Evolutionary conservation across 1,140 invertebrate genomes (phyloP).

Genomic region (Euura lappo): DNA sequence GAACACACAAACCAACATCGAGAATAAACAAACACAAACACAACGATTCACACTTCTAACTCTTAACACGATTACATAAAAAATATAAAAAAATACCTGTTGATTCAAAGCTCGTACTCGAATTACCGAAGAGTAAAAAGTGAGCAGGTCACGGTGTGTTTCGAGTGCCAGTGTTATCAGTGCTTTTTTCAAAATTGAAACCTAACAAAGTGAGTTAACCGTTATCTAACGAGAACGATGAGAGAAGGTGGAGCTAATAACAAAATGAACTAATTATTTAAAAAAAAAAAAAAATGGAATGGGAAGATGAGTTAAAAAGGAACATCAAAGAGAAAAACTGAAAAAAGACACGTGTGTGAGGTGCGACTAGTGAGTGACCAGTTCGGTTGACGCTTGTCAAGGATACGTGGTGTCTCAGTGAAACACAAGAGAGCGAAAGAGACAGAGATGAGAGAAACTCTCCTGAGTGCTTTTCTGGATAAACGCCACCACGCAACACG

Average conservation of each 20-base stretch:
- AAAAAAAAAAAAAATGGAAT: not conserved
- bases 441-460: conserved; percentile 11
- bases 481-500: conserved; percentile 28
- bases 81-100: not conserved
- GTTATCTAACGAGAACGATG: too few species aligned
- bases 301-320: not conserved
- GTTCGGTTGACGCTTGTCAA: not conserved
- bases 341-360: not conserved
- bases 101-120: not conserved
- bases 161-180: not conserved
- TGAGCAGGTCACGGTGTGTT: not conserved
- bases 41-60: not conserved
- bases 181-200: not conserved
- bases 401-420: not conserved
- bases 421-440: not conserved
- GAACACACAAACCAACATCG: not conserved
- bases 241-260: too few species aligned
- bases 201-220: too few species aligned
- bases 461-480: conserved; percentile 27
- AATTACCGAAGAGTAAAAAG: not conserved
- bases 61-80: not conserved
- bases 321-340: not conserved
- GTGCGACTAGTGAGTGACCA: not conserved
- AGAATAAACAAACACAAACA: not conserved
- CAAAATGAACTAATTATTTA: too few species aligned